Percentiles rank a stretch among this genome's conserved stretches.
Conservation (phyloP, 1,140 invertebrate species). For the Papilio xuthus region DNA sequence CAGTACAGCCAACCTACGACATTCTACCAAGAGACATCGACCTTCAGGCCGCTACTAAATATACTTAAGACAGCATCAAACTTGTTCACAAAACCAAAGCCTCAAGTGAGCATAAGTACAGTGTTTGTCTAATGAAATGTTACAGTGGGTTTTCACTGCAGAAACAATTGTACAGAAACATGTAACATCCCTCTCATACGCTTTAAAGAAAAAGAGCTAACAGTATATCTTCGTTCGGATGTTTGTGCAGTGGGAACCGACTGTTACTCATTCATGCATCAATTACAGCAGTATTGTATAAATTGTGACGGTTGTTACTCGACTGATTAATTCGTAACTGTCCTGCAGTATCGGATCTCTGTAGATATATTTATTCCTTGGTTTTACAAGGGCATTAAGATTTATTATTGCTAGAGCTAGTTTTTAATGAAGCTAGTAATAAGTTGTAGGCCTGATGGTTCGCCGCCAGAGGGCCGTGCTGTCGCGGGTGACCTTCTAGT, state of each 20-base stretch:
- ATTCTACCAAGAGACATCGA: constrained; percentile 63
- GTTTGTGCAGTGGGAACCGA: neutral
- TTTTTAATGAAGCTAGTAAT: constrained; percentile 50
- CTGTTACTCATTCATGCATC: constrained; percentile 40
- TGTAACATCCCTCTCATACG: neutral
- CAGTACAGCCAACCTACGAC: constrained; percentile 65
- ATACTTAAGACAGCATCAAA: constrained; percentile 73
- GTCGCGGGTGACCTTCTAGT: constrained; percentile 74
- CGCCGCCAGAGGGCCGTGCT: constrained; percentile 63
- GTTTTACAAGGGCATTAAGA: constrained; percentile 77
- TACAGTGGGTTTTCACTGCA: constrained; percentile 19
- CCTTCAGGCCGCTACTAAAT: constrained; percentile 70
- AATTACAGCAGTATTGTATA: constrained; percentile 74
- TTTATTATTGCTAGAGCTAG: constrained; percentile 45
- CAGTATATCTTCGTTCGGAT: neutral
- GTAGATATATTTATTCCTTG: constrained; percentile 76
- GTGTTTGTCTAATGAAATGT: constrained; percentile 52
- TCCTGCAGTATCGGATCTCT: constrained; percentile 64
- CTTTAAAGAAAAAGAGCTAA: neutral
- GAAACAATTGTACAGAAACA: neutral
- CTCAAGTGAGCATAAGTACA: constrained; percentile 66
- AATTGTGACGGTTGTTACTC: constrained; percentile 74
- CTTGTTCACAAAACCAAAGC: constrained; percentile 70
- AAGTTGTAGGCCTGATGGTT: constrained; percentile 66
- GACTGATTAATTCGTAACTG: constrained; percentile 77